phyloP scores from a whole-genome alignment of 30 jellyfish, hydroid and myxozoan genomes.

The Hydractinia echinata region DNA sequence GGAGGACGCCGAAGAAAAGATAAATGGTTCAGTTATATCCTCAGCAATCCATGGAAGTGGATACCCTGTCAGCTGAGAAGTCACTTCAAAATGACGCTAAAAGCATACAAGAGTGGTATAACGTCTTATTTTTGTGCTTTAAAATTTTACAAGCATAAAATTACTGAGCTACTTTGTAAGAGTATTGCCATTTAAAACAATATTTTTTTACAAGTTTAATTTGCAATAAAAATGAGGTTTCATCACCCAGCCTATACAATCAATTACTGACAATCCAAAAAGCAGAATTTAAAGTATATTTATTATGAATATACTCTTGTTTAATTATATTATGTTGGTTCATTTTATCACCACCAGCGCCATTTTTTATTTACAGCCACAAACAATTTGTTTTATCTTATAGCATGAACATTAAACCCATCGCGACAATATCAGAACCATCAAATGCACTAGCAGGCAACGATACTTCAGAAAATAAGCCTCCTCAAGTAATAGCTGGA shows the following conservation, averaged over 20 bases:
- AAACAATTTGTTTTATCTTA: not conserved
- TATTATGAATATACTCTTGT: too few relatives aligned
- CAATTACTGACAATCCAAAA: too few relatives aligned
- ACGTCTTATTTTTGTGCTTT: slow-evolving; percentile 23
- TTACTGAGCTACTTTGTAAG: too few relatives aligned
- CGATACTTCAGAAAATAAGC: slow-evolving; percentile 12
- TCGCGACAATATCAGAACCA: slow-evolving; percentile 18
- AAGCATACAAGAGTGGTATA: slow-evolving; percentile 31
- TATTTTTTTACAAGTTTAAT: too few relatives aligned
- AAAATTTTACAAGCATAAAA: not conserved
- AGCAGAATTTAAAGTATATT: too few relatives aligned
- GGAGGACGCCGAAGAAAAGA: slow-evolving; percentile 43
- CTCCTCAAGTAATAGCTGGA: slow-evolving; percentile 27
- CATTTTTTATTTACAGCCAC: too few relatives aligned
- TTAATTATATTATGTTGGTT: too few relatives aligned
- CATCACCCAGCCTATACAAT: too few relatives aligned
- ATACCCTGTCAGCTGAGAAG: slow-evolving; percentile 20
- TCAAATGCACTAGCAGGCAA: slow-evolving; percentile 20
- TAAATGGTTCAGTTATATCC: slow-evolving; percentile 33
- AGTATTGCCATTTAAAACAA: too few relatives aligned
- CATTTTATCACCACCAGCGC: too few relatives aligned
- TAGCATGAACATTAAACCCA: slow-evolving; percentile 9
- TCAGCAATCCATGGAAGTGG: slow-evolving; percentile 40
- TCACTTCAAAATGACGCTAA: slow-evolving; percentile 17
- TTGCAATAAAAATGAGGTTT: too few relatives aligned